Evolutionary conservation across 2,113 vertebrate species (phyloP).

Genomic region (Ptilonorhynchus violaceus): DNA sequence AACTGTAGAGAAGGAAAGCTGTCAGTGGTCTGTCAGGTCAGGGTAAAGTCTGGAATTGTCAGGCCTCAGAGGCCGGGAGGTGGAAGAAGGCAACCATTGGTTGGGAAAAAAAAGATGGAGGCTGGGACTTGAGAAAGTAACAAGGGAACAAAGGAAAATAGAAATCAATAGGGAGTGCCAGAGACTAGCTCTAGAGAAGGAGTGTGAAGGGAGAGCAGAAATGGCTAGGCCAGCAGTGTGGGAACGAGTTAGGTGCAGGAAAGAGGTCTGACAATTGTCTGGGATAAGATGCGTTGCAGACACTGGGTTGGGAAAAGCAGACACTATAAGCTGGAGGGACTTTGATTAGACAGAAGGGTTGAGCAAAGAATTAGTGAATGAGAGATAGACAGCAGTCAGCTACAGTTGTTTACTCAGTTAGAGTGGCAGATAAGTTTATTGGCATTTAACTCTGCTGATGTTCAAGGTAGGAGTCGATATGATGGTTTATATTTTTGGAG

Average conservation of each 20-base stretch:
- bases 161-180: background rate
- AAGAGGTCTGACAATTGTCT: background rate
- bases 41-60: background rate
- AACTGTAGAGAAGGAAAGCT: background rate
- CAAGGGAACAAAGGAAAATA: background rate
- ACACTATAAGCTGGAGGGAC: background rate
- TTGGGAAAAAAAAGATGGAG: background rate
- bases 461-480: background rate
- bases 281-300: background rate
- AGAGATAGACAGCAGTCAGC: background rate
- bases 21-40: background rate
- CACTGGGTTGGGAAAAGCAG: background rate
- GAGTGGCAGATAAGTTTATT: background rate
- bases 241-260: background rate
- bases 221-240: background rate
- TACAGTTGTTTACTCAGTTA: background rate
- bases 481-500: background rate
- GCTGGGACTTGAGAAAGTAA: background rate
- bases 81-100: rapidly evolving
- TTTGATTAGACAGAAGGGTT: background rate
- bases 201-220: background rate
- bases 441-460: background rate
- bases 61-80: background rate
- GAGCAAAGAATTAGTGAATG: background rate
- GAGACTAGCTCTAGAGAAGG: background rate